Conservation (phyloP, 2,113 vertebrate species). For the Leptobrachium ailaonicum region DNA sequence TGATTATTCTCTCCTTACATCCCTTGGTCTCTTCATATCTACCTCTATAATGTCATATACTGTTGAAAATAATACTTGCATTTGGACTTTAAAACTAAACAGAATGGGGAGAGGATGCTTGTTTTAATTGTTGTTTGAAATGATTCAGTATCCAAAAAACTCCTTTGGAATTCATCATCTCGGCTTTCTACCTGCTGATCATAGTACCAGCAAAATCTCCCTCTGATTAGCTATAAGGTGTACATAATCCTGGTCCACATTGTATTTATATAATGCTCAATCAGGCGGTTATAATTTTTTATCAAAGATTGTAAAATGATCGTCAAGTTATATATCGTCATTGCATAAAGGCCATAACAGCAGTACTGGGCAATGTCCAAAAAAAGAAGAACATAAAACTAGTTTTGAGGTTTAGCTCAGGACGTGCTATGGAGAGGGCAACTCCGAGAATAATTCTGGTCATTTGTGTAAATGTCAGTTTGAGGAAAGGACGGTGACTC, state of each 20-base stretch:
- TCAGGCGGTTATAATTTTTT: slow-evolving; percentile 44
- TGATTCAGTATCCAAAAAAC: too few relatives aligned
- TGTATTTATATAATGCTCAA: slow-evolving; percentile 40
- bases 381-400: slow-evolving; percentile 37
- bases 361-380: slow-evolving; percentile 11
- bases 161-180: too few relatives aligned
- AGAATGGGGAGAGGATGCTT: too few relatives aligned
- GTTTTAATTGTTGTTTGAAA: too few relatives aligned
- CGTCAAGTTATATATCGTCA: slow-evolving; percentile 38
- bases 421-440: slow-evolving; percentile 37
- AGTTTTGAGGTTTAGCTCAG: slow-evolving; percentile 35
- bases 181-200: neutral
- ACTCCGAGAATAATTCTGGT: slow-evolving; percentile 23
- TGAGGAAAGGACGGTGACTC: slow-evolving; percentile 14
- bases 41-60: too few relatives aligned
- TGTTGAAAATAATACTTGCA: too few relatives aligned
- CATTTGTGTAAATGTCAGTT: slow-evolving; percentile 41
- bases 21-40: too few relatives aligned
- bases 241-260: slow-evolving; percentile 26
- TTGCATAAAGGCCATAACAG: slow-evolving; percentile 44
- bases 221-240: neutral
- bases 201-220: neutral
- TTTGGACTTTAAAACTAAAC: too few relatives aligned
- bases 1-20: too few relatives aligned
- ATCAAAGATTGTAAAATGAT: slow-evolving; percentile 48